Conservation (phyloP, 1,140 invertebrate genomes). For the Heliconius hermathena region DNA sequence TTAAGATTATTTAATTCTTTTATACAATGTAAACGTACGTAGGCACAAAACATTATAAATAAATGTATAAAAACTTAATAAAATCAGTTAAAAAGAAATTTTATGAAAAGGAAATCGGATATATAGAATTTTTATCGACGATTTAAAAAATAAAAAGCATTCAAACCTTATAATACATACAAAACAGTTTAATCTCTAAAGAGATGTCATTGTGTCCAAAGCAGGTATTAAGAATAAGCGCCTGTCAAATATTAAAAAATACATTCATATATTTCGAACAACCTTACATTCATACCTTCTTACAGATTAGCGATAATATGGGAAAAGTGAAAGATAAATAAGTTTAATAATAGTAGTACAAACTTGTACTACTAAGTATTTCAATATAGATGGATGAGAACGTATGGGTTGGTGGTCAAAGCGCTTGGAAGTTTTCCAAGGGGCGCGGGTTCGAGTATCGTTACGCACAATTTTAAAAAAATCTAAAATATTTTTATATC, state of each 20-base stretch:
- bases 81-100: too few relatives aligned
- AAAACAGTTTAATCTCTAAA: not conserved
- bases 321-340: not conserved
- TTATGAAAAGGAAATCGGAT: not conserved
- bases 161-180: not conserved
- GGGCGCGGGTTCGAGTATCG: too few relatives aligned
- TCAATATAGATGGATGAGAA: too few relatives aligned
- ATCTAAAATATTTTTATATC: too few relatives aligned
- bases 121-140: not conserved
- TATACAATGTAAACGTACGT: too few relatives aligned
- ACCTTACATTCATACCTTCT: not conserved
- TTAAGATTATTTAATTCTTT: not conserved
- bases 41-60: too few relatives aligned
- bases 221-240: constrained; percentile 27
- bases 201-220: constrained; percentile 12
- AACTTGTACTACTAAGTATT: too few relatives aligned
- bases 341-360: not conserved
- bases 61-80: too few relatives aligned
- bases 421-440: too few relatives aligned
- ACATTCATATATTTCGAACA: constrained; percentile 14
- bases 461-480: too few relatives aligned
- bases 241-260: constrained; percentile 14
- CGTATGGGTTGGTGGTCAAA: too few relatives aligned
- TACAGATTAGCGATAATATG: not conserved
- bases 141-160: not conserved